Evolutionary conservation across 2,113 vertebrate genomes (phyloP).

Genomic region (Corythoichthys haematopterus): DNA sequence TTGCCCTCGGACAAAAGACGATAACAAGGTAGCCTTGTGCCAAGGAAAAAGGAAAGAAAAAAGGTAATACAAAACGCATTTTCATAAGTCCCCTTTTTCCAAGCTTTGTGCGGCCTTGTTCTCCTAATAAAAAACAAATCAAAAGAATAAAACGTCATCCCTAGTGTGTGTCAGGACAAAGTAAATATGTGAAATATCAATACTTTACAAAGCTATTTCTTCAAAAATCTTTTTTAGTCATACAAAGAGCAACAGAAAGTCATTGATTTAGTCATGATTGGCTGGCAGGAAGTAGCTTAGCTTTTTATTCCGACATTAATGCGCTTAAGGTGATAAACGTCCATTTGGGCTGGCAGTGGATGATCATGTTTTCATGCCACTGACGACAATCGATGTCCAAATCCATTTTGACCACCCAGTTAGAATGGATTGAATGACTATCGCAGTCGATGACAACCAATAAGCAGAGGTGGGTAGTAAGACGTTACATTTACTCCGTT

Average conservation of each 20-base stretch:
- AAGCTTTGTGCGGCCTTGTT: neutral
- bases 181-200: conserved; percentile 12
- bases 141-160: neutral
- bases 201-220: conserved; percentile 27
- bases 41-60: neutral
- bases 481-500: too few relatives aligned
- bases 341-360: too few relatives aligned
- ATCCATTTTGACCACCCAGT: too few relatives aligned
- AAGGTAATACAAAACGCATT: neutral
- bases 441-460: too few relatives aligned
- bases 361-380: too few relatives aligned
- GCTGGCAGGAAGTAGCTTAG: conserved; percentile 20
- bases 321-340: neutral
- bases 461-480: too few relatives aligned
- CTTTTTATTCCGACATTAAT: neutral
- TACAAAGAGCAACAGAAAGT: conserved; percentile 22
- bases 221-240: conserved; percentile 44
- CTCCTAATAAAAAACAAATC: neutral
- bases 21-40: conserved; percentile 4
- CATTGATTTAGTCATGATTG: conserved; percentile 23
- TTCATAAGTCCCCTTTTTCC: conserved; percentile 5
- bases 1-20: conserved; percentile 3
- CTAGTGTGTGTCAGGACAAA: neutral
- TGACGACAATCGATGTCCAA: too few relatives aligned
- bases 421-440: too few relatives aligned